phyloP scores from a whole-genome alignment of 1,140 invertebrate species.

The Drosophila navojoa region DNA sequence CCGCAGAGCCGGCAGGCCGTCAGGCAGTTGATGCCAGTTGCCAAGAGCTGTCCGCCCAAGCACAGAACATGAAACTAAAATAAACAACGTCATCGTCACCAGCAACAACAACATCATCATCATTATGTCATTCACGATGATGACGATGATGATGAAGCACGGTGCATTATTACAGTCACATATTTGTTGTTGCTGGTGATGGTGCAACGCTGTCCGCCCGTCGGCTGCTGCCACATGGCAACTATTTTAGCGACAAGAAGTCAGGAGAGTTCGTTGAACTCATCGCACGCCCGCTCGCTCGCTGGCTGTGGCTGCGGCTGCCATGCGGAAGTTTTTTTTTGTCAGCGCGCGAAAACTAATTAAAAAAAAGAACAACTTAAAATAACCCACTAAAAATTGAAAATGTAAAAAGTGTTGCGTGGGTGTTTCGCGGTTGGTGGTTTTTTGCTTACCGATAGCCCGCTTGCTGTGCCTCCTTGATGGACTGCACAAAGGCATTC shows the following conservation, averaged over 20 bases:
- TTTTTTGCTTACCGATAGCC: slow-evolving; percentile 61
- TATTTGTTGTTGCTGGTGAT: slow-evolving; percentile 21
- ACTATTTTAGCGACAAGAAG: slow-evolving; percentile 74
- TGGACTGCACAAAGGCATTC: slow-evolving; percentile 69
- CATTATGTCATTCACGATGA: slow-evolving; percentile 17
- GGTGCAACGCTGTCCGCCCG: slow-evolving; percentile 19
- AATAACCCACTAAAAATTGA: slow-evolving; percentile 31
- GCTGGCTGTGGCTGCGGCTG: slow-evolving; percentile 10
- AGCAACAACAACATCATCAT: slow-evolving; percentile 19
- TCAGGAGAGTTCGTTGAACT: slow-evolving; percentile 67
- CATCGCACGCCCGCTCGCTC: neutral
- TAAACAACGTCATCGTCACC: slow-evolving; percentile 58
- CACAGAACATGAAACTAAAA: slow-evolving; percentile 75
- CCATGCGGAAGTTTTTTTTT: slow-evolving; percentile 55
- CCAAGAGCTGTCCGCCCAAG: slow-evolving; percentile 72
- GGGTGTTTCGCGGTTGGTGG: neutral
- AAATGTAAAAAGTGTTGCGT: slow-evolving; percentile 19
- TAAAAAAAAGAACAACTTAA: slow-evolving; percentile 48
- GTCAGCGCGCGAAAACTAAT: slow-evolving; percentile 33
- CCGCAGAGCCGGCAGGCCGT: slow-evolving; percentile 11
- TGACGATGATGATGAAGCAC: slow-evolving; percentile 15
- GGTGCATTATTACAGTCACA: slow-evolving; percentile 31
- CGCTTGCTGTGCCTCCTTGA: slow-evolving; percentile 68
- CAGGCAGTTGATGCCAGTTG: slow-evolving; percentile 27
- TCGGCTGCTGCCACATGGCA: slow-evolving; percentile 65